These are phyloP conservation scores for Oreortyx pictus DNA, from an alignment of 2,797 vertebrate genomes.

Conservation along the genomic window DNA sequence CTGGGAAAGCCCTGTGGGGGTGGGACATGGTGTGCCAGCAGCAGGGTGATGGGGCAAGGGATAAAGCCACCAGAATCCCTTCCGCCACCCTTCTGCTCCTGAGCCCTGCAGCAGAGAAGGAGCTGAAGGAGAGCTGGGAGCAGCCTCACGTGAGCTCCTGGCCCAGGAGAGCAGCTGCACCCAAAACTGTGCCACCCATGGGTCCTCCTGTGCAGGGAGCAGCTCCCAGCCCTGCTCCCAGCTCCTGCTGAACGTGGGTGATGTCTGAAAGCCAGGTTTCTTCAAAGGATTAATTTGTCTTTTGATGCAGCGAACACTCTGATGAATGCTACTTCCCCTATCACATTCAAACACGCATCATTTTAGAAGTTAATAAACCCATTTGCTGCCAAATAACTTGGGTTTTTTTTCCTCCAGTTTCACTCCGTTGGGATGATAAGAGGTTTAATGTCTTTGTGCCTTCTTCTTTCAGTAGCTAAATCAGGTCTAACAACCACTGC, in stretches of 20 bases:
- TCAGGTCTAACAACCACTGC: constrained; percentile 62
- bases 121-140: background rate
- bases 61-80: background rate
- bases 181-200: background rate
- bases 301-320: constrained; percentile 75
- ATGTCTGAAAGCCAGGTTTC: constrained; percentile 73
- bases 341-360: constrained; percentile 76
- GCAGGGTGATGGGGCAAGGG: no score
- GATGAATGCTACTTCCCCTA: constrained; percentile 77
- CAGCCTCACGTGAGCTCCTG: background rate
- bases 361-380: constrained; percentile 77
- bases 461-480: constrained; percentile 64
- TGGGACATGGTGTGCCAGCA: rapidly evolving
- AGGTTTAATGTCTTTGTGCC: constrained; percentile 75
- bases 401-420: constrained; percentile 52
- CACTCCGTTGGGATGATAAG: constrained; percentile 73
- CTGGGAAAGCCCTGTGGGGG: background rate
- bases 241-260: constrained; percentile 13
- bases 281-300: constrained; percentile 79
- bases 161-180: background rate
- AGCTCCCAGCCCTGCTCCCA: constrained; percentile 2
- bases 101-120: background rate
- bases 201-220: background rate
- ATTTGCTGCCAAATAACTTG: constrained; percentile 74
- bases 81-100: rapidly evolving